A percentile compares a stretch with the other conserved stretches of the same genome.
Conservation (phyloP, 1,140 invertebrate genomes). For the Ips typographus region DNA sequence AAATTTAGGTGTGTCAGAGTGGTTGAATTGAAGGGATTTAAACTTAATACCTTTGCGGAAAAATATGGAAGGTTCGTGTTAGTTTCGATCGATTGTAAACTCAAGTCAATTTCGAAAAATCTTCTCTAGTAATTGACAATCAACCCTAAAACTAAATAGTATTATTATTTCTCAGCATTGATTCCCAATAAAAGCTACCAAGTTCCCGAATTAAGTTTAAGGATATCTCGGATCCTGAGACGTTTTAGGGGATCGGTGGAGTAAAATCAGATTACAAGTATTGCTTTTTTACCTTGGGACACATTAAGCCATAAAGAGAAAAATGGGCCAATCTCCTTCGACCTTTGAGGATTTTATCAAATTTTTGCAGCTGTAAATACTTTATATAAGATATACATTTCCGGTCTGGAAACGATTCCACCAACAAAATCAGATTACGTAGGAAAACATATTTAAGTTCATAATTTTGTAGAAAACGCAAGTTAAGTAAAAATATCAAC, state of each 20-base stretch:
- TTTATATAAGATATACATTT: neutral
- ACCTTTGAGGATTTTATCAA: conserved; percentile 27
- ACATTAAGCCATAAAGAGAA: conserved; percentile 29
- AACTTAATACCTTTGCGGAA: neutral
- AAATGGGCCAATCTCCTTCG: conserved; percentile 12
- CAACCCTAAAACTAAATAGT: neutral
- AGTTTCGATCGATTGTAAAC: too few relatives aligned
- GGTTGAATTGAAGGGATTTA: neutral
- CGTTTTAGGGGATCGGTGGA: conserved; percentile 17
- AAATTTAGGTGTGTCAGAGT: too few relatives aligned
- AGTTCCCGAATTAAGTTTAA: conserved; percentile 33
- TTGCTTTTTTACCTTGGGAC: conserved; percentile 36
- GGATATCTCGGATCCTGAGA: conserved; percentile 28
- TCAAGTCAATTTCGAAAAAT: too few relatives aligned
- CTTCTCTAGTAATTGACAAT: too few relatives aligned
- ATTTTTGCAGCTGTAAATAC: conserved; percentile 13
- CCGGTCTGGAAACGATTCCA: too few relatives aligned
- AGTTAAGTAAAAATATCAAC: too few relatives aligned
- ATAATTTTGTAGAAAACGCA: too few relatives aligned
- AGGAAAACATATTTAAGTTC: too few relatives aligned
- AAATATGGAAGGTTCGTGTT: too few relatives aligned
- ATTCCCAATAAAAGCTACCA: conserved; percentile 23
- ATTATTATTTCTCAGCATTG: conserved; percentile 24
- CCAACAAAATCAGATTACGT: too few relatives aligned
- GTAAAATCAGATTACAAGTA: conserved; percentile 32